Base-by-base conservation (phyloP, 2,797 vertebrate genomes). In the Furcifer pardalis region DNA sequence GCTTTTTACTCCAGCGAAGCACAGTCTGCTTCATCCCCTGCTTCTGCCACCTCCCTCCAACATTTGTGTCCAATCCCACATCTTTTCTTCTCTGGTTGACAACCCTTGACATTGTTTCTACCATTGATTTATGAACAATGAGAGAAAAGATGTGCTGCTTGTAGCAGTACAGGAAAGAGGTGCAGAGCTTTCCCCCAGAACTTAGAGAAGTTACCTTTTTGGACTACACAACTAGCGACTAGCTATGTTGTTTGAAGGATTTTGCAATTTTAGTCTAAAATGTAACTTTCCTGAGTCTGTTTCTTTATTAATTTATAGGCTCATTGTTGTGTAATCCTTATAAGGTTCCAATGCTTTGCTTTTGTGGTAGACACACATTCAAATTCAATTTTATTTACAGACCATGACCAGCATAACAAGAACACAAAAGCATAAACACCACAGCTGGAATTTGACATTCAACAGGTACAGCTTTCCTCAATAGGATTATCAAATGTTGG, bases 41-140 rank as follows among this genome's bases (percentile, higher is more conserved):
- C 3, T 7, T 74, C 66, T 15, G 0, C 59, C 42, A 42, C 10
- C 72, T 62, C 75, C 30, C 0, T 1, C n/a, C n/a, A n/a, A n/a
- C n/a, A n/a, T 68, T 8, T 5, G 8, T 0, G 0, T 84, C 73
- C 77, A 74, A 60, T 66, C 46, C 0, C 84, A 81, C 77, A 37
- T 77, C 91, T 86, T 72, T 35, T 21, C 44, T 75, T 49, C 23
- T 69, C 37, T 69, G 59, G 42, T 78, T 75, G 66, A 30, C 65
- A n/a, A 30, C 79, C 72, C 27, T 0, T 0, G 7, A 71, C 32
- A 73, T 82, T 60, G 46, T 69, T 77, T 92, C 89, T 84, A 35
- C 49, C 88, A 89, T 74, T 93, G 92, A 94, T 93, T 94, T 92
- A 92, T 13, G 35, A 32, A 37, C 63, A 86, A 25, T n/a, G 30